These are phyloP conservation scores for Ctenosaura bakeri DNA, from an alignment of 2,797 vertebrate species.

Conservation along the genomic window DNA sequence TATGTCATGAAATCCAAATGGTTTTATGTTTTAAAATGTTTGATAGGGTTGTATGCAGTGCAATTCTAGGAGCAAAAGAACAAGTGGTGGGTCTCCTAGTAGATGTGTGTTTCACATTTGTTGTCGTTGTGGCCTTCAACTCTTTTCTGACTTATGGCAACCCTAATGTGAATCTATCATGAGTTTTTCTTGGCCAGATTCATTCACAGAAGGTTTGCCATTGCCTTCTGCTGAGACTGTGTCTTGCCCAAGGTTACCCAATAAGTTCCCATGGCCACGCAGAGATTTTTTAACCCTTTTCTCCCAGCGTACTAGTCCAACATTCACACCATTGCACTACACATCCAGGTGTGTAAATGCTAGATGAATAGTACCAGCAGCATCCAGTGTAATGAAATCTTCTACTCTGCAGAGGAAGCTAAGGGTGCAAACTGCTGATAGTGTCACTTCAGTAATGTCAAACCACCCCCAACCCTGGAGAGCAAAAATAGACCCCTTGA, in stretches of 20 bases:
- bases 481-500: neutral
- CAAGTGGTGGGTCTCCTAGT: neutral
- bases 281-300: too few species aligned
- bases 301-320: too few species aligned
- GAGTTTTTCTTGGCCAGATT: too few species aligned
- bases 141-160: too few species aligned
- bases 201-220: too few species aligned
- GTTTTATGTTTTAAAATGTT: neutral
- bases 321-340: neutral
- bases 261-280: too few species aligned
- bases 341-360: neutral
- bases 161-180: too few species aligned
- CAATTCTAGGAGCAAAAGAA: neutral
- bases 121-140: too few species aligned
- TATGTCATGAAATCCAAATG: neutral
- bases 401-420: neutral
- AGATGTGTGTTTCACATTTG: neutral
- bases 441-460: neutral
- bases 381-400: neutral
- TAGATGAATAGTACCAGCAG: neutral
- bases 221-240: too few species aligned
- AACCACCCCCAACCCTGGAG: neutral
- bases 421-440: neutral
- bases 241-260: too few species aligned
- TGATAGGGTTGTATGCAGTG: neutral